Evolutionary conservation across 2,888 invertebrate genomes (phyloP).

Genomic region (Norana najaformis): DNA sequence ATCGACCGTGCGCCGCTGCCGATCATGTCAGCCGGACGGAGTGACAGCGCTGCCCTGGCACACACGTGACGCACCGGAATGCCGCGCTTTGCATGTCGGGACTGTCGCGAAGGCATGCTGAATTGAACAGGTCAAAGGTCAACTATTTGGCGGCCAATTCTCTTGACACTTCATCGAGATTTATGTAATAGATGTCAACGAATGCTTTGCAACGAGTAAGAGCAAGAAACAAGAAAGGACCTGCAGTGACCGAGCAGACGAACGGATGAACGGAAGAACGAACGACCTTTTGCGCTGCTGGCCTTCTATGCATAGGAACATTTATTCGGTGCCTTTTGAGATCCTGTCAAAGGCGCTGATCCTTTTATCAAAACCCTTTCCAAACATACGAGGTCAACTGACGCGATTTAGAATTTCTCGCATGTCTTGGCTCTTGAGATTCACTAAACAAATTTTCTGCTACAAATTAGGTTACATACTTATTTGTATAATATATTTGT

Average conservation of each 20-base stretch:
- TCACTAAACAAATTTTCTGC: too few species aligned
- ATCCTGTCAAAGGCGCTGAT: too few species aligned
- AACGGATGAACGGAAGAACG: background rate
- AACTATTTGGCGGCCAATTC: background rate
- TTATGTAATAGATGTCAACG: background rate
- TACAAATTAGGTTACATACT: too few species aligned
- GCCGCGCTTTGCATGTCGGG: slow-evolving; percentile 17
- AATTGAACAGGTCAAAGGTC: slow-evolving; percentile 14
- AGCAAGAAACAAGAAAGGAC: background rate
- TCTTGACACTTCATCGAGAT: background rate
- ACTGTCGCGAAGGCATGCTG: background rate
- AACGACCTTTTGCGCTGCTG: background rate
- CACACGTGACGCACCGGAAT: background rate
- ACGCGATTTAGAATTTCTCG: too few species aligned
- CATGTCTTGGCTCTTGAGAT: too few species aligned
- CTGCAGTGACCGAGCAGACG: background rate
- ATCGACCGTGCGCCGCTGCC: background rate
- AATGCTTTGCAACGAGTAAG: background rate
- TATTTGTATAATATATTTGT: too few species aligned
- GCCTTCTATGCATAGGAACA: background rate
- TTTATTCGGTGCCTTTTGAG: too few species aligned
- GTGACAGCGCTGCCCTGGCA: too few species aligned
- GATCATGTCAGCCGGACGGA: background rate
- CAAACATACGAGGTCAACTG: too few species aligned
- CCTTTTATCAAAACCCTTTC: too few species aligned